Conservation (phyloP, 2,113 vertebrate genomes). For the Scopus umbretta region DNA sequence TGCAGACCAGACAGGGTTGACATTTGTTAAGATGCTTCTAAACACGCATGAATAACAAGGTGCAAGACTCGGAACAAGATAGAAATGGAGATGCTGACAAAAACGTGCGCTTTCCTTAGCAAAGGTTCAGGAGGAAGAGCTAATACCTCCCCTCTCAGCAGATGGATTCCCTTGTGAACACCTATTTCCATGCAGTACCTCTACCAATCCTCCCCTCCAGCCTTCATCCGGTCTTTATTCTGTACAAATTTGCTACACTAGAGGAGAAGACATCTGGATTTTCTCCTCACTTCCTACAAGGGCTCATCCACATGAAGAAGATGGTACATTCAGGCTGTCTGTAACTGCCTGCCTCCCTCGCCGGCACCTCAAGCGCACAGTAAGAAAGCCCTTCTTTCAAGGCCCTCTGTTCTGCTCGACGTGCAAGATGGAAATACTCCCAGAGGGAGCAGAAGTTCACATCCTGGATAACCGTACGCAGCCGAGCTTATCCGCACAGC, state of each 20-base stretch:
- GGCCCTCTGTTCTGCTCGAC: not conserved
- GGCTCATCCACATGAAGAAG: not conserved
- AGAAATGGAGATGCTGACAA: not conserved
- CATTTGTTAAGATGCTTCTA: not conserved
- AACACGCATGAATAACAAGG: not conserved
- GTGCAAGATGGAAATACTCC: not conserved
- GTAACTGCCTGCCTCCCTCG: not conserved
- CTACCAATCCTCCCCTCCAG: not conserved
- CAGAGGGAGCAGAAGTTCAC: not conserved
- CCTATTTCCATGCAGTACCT: not conserved
- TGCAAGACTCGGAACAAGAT: not conserved
- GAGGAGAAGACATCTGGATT: not conserved
- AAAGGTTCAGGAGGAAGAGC: not conserved
- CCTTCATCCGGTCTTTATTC: not conserved
- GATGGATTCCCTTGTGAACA: not conserved
- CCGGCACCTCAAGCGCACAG: accelerated
- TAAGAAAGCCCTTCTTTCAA: not conserved
- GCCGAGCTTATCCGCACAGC: not conserved
- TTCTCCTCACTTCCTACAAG: not conserved
- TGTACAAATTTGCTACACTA: not conserved
- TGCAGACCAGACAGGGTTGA: not conserved
- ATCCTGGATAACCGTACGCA: not conserved
- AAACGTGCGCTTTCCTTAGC: accelerated
- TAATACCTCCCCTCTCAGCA: not conserved
- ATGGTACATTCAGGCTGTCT: not conserved